These are phyloP conservation scores for Drosophila ananassae DNA, from an alignment of 1,140 invertebrate species.

Conservation along the genomic window DNA sequence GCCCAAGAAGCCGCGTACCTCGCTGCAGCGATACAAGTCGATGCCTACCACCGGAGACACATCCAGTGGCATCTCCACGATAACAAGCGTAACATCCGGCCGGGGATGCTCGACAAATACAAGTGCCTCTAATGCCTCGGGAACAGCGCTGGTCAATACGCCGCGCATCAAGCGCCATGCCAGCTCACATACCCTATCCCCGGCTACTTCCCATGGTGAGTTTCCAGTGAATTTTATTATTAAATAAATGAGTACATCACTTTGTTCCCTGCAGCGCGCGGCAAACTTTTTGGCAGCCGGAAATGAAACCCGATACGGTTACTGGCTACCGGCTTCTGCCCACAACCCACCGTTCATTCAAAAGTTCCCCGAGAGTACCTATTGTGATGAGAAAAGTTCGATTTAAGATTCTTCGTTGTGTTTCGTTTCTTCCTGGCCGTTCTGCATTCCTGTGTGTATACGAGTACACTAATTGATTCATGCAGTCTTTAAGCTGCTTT, in stretches of 20 bases:
- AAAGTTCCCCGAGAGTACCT: constrained; percentile 20
- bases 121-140: constrained; percentile 8
- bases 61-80: constrained; percentile 16
- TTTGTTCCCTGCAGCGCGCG: constrained; percentile 42
- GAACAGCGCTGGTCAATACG: constrained; percentile 13
- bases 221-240: neutral
- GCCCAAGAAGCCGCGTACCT: constrained; percentile 69
- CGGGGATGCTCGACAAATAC: constrained; percentile 6
- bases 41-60: constrained; percentile 57
- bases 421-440: constrained; percentile 18
- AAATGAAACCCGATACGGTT: constrained; percentile 52
- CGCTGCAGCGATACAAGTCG: constrained; percentile 76
- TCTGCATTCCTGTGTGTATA: constrained; percentile 17
- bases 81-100: constrained; percentile 14
- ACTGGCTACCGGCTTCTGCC: neutral
- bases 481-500: constrained; percentile 35
- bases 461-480: constrained; percentile 55
- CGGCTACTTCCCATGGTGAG: constrained; percentile 60
- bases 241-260: neutral
- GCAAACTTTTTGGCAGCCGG: constrained; percentile 68
- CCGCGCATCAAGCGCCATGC: constrained; percentile 68
- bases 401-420: constrained; percentile 35
- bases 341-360: constrained; percentile 10
- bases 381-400: constrained; percentile 60
- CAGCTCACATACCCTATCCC: constrained; percentile 66